Conservation (phyloP, 2,888 invertebrate genomes). For the Prenolepis imparis region DNA sequence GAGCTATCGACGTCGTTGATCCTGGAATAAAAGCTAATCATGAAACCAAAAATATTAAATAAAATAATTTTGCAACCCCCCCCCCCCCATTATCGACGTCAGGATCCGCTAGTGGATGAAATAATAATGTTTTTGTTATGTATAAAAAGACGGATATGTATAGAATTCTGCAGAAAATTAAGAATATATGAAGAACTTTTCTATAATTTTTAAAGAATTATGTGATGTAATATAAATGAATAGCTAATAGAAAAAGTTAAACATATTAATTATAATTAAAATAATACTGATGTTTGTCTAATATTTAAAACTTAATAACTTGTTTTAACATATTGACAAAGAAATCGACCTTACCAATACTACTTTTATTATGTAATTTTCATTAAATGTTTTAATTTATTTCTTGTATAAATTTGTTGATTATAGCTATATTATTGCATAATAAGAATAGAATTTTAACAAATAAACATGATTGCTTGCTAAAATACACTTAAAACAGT, state of each 20-base stretch:
- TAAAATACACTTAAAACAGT: background rate
- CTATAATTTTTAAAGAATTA: background rate
- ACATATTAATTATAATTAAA: slow-evolving; percentile 14
- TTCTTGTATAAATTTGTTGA: background rate
- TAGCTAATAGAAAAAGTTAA: background rate
- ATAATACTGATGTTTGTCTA: background rate
- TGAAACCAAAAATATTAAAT: too few species aligned
- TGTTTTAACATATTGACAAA: background rate
- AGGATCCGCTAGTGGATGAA: too few species aligned
- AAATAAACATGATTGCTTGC: background rate
- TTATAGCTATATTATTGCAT: background rate
- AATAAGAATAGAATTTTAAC: background rate
- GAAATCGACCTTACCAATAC: background rate
- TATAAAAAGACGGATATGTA: background rate
- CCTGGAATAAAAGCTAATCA: too few species aligned
- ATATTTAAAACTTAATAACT: background rate
- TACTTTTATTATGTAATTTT: slow-evolving; percentile 1
- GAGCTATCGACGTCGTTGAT: too few species aligned
- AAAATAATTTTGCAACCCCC: too few species aligned
- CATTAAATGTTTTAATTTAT: background rate
- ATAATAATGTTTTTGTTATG: background rate
- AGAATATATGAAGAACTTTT: background rate
- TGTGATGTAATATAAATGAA: background rate
- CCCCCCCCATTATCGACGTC: too few species aligned
- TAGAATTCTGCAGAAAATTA: background rate